phyloP scores from a whole-genome alignment of 2,888 invertebrate species.

The Octodonta nipae region DNA sequence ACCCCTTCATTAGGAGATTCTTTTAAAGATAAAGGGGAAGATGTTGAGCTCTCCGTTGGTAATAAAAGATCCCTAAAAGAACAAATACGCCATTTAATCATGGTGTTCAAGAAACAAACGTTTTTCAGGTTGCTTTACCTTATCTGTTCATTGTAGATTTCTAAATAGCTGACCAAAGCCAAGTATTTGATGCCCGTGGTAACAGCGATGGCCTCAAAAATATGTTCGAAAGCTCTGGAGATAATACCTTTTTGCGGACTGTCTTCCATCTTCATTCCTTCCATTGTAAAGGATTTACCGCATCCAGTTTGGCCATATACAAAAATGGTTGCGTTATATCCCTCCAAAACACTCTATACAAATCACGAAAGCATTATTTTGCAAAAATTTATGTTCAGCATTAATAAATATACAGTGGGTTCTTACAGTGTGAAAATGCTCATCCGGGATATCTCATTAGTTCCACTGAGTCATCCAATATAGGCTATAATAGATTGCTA shows the following conservation, averaged over 20 bases:
- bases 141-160: constrained; percentile 76
- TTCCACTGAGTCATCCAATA: no score
- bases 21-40: constrained; percentile 34
- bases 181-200: constrained; percentile 57
- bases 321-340: constrained; percentile 86
- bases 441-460: no score
- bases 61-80: constrained; percentile 29
- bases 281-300: constrained; percentile 85
- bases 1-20: constrained; percentile 41
- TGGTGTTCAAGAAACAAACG: neutral
- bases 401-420: neutral
- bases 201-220: constrained; percentile 72
- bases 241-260: constrained; percentile 49
- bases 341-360: constrained; percentile 63
- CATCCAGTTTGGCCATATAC: constrained; percentile 89
- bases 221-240: constrained; percentile 71
- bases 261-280: constrained; percentile 44
- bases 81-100: neutral
- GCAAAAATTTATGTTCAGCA: constrained; percentile 11
- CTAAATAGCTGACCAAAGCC: constrained; percentile 66
- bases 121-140: constrained; percentile 20
- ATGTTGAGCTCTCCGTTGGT: constrained; percentile 24
- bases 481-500: no score
- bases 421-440: no score
- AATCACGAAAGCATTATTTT: no score